Evolutionary conservation across 2,888 invertebrate species (phyloP), one percentile per base, ranked within the genome.

Genomic region (Drosophila maculinotata): DNA sequence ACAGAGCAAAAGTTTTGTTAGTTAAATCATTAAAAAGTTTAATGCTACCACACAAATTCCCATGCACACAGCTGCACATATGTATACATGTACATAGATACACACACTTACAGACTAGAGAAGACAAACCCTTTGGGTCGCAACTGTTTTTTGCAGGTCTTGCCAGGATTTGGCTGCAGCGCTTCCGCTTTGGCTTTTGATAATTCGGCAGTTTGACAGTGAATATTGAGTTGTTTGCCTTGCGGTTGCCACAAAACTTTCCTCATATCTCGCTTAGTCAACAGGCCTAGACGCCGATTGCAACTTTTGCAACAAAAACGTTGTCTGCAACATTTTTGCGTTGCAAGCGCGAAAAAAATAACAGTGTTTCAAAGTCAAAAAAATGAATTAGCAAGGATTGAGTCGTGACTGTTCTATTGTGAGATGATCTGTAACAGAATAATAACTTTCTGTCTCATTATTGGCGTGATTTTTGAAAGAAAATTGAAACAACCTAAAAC

Each of bases 21-120:
- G 90, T 90, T 90, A 89, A 89, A 89, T 90, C 89, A 90, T 90
- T 90, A 90, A 90, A 89, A 90, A 90, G 89, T 90, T 90, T 89
- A 83, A 85, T 78, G 69, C 67, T 56, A 71, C 69, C 76, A 76
- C 70, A 74, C 71, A 76, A 69, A 78, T 78, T 52, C 57, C 44
- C 36, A 17, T 42, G 59, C 35, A 53, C 17, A 62, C 45, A 39
- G 39, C 33, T 26, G 54, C 20, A 57, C 20, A 42, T 28, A 39
- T 31, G 25, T 1, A 36, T 2, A 54, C 15, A 39, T 14, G 36
- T 9, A 26, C 7, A 25, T 14, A 44, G 23, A 38, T 2, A 7
- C 3, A 10, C 23, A 30, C 33, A 30, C 15, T 28, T 28, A 25
- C 31, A 20, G 28, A 28, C 47, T 7, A 7, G 15, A 12, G 20